A percentile compares a stretch with the other conserved stretches of the same genome.
Conservation (phyloP, 2,888 invertebrate species). For the Macroteleia sp. region DNA sequence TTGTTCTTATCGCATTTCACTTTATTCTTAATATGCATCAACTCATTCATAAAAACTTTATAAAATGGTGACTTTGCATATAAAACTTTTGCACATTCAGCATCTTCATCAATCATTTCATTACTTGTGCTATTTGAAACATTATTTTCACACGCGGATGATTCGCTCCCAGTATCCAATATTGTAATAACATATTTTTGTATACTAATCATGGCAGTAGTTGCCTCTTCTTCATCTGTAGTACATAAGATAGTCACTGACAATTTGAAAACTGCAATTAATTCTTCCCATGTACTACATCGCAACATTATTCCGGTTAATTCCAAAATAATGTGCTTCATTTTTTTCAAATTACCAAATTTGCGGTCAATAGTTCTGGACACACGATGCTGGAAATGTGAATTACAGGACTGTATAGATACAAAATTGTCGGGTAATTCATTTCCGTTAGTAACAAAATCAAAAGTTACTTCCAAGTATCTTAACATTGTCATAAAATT, state of each 20-base stretch:
- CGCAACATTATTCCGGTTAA: neutral
- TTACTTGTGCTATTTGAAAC: too few species aligned
- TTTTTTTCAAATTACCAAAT: neutral
- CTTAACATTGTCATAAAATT: neutral
- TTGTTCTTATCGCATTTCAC: neutral
- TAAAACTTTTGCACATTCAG: neutral
- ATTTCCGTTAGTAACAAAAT: neutral
- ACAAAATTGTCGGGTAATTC: neutral
- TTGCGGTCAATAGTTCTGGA: too few species aligned
- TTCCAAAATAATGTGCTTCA: conserved; percentile 3
- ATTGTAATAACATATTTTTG: neutral
- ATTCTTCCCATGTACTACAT: neutral
- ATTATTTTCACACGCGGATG: too few species aligned
- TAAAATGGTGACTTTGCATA: neutral
- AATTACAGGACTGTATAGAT: neutral
- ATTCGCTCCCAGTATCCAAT: neutral
- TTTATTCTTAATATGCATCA: neutral
- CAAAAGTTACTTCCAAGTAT: neutral
- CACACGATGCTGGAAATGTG: conserved; percentile 29
- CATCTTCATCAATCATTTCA: neutral
- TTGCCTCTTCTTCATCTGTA: neutral
- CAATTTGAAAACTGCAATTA: neutral
- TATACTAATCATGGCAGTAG: neutral
- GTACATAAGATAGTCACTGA: neutral
- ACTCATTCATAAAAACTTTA: neutral